These are phyloP conservation scores for Heliangelus exortis DNA, from an alignment of 2,797 vertebrate genomes.

Conservation along the genomic window DNA sequence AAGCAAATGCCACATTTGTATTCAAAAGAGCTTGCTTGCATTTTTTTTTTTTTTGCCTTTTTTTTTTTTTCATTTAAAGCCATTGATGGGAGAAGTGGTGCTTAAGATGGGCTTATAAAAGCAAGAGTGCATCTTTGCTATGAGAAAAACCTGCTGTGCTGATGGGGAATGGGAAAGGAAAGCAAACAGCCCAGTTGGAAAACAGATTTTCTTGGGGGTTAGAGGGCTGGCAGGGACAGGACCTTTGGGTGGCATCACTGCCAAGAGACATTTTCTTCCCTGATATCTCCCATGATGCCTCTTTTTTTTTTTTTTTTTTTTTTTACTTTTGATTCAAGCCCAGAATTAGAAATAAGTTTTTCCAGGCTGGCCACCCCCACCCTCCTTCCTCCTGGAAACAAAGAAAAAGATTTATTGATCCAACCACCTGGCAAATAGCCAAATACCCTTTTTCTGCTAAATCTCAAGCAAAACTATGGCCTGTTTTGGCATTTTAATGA, in stretches of 20 bases:
- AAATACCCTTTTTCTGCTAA: neutral
- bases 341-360: neutral
- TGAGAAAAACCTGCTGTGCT: conserved; percentile 28
- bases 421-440: neutral
- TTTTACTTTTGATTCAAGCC: neutral
- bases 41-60: too few species aligned
- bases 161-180: conserved; percentile 22
- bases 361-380: neutral
- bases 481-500: neutral
- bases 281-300: rapidly evolving
- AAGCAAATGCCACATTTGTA: conserved; percentile 73
- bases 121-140: conserved; percentile 8
- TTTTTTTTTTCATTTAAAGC: conserved; percentile 52
- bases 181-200: conserved; percentile 43
- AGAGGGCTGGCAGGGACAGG: neutral
- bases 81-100: conserved; percentile 67
- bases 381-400: neutral
- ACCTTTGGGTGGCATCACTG: neutral
- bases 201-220: neutral
- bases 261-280: neutral
- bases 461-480: neutral
- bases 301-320: neutral
- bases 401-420: neutral
- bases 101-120: conserved; percentile 61
- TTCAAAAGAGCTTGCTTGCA: conserved; percentile 49